Evolutionary conservation across 2,888 invertebrate species (phyloP).

Genomic region (Thelaira solivaga): DNA sequence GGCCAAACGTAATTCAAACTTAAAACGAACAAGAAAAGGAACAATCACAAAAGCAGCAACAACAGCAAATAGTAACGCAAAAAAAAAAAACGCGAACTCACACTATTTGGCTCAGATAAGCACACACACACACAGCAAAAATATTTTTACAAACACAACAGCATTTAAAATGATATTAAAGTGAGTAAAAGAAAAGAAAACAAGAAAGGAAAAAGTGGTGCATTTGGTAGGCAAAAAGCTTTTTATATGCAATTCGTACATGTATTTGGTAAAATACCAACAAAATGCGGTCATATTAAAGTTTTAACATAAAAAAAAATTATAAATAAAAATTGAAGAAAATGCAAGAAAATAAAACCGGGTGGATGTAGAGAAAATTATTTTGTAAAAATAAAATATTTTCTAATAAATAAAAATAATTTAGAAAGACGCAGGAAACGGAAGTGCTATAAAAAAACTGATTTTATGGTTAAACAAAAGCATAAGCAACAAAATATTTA

Average conservation of each 20-base stretch:
- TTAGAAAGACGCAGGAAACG: slow-evolving; percentile 17
- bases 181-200: slow-evolving; percentile 20
- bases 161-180: not conserved
- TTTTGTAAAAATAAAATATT: not conserved
- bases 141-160: slow-evolving; percentile 7
- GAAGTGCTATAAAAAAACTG: slow-evolving; percentile 15
- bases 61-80: slow-evolving; percentile 42
- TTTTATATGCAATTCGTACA: slow-evolving; percentile 39
- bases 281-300: slow-evolving; percentile 62
- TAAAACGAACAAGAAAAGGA: slow-evolving; percentile 32
- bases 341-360: slow-evolving; percentile 41
- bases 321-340: slow-evolving; percentile 6
- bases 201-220: slow-evolving; percentile 43
- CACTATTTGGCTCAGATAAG: slow-evolving; percentile 29
- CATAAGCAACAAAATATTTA: too few species aligned
- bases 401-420: slow-evolving; percentile 1
- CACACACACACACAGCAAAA: slow-evolving; percentile 35
- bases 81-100: slow-evolving; percentile 27
- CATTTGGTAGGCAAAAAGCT: slow-evolving; percentile 53
- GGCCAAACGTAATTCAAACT: slow-evolving; percentile 56
- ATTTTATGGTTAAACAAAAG: not conserved
- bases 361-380: slow-evolving; percentile 22
- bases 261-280: slow-evolving; percentile 37
- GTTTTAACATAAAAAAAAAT: slow-evolving; percentile 50
- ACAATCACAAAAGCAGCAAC: slow-evolving; percentile 16